Evolutionary conservation across 2,797 vertebrate genomes (phyloP).

Genomic region (Leuciscus waleckii): DNA sequence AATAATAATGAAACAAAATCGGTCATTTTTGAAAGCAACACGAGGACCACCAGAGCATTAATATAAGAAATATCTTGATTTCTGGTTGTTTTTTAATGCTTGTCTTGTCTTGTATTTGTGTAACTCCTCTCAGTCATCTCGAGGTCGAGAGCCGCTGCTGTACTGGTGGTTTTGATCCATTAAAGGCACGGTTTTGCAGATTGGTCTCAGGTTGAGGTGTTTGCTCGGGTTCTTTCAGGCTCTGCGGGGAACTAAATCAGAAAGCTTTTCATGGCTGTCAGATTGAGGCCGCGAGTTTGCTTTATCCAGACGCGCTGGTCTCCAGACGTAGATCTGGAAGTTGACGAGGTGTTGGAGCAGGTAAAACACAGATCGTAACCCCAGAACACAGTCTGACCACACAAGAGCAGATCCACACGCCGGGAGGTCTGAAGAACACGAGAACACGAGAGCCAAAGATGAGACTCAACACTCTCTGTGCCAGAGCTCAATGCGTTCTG

Average conservation of each 20-base stretch:
- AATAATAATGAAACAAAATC: too few relatives aligned
- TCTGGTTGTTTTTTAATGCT: not conserved
- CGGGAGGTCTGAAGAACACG: conserved; percentile 9
- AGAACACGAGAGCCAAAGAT: not conserved
- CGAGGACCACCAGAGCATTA: not conserved
- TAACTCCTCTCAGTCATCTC: too few relatives aligned
- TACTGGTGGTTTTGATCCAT: not conserved
- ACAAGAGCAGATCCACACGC: conserved; percentile 67
- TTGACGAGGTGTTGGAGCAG: conserved; percentile 80
- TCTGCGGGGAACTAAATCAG: not conserved
- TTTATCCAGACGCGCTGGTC: not conserved
- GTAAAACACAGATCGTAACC: conserved; percentile 77
- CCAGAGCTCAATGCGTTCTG: too few relatives aligned
- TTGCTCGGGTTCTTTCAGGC: not conserved
- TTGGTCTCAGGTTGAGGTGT: not conserved
- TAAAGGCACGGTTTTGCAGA: too few relatives aligned
- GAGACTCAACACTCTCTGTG: too few relatives aligned
- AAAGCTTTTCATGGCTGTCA: conserved; percentile 23
- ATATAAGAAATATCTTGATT: not conserved
- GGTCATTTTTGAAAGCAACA: not conserved
- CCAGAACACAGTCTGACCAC: conserved; percentile 71
- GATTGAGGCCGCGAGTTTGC: not conserved
- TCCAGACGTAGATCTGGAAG: conserved; percentile 64
- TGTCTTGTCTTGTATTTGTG: too few relatives aligned
- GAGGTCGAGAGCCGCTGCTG: not conserved